A percentile compares a stretch with the other conserved stretches of the same genome.
These are phyloP conservation scores for Upupa epops DNA, from an alignment of 2,113 vertebrate genomes.

Conservation along the genomic window DNA sequence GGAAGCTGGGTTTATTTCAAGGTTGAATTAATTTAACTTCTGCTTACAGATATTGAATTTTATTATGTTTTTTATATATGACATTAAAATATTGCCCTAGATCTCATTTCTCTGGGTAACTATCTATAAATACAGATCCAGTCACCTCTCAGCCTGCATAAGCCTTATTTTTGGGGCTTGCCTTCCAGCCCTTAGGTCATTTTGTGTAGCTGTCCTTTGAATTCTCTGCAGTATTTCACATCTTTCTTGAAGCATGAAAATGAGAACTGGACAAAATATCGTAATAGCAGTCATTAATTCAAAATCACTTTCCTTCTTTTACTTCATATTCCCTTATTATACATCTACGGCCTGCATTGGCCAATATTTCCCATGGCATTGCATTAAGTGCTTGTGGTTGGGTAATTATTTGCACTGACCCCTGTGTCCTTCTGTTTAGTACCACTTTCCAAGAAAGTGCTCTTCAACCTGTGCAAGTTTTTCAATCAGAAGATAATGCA, in stretches of 20 bases:
- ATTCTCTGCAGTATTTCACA: conserved; percentile 48
- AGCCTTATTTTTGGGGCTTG: conserved; percentile 1
- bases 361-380: conserved; percentile 18
- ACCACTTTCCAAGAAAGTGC: conserved; percentile 30
- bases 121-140: conserved; percentile 24
- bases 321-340: conserved; percentile 29
- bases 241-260: conserved; percentile 61
- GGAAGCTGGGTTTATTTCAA: conserved; percentile 10
- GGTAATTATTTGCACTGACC: conserved; percentile 41
- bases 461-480: not conserved
- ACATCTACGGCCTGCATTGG: not conserved
- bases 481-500: not conserved
- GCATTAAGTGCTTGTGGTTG: conserved; percentile 5
- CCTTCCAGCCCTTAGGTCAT: not conserved
- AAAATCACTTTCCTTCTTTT: conserved; percentile 47
- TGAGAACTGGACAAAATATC: conserved; percentile 43
- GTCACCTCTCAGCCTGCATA: not conserved
- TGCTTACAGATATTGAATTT: not conserved
- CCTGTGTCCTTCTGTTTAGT: conserved; percentile 29
- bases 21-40: conserved; percentile 21
- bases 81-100: not conserved
- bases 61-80: not conserved
- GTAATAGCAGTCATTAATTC: conserved; percentile 48
- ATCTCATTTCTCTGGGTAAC: conserved; percentile 1
- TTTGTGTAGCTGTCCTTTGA: conserved; percentile 10